Conservation (phyloP, 2,888 invertebrate species). For the Ceramica pisi region DNA sequence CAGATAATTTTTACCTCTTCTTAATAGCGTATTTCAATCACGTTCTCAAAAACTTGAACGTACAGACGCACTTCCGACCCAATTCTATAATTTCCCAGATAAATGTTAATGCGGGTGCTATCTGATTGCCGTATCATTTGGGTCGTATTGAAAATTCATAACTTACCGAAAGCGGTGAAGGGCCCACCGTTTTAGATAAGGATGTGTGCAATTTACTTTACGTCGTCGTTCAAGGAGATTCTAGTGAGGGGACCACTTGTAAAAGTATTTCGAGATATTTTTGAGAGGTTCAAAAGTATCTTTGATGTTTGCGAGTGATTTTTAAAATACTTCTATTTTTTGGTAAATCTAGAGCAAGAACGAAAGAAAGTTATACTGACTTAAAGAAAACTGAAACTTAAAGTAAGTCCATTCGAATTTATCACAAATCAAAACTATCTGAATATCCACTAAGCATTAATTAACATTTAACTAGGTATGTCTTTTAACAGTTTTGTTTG, state of each 20-base stretch:
- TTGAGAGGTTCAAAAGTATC: background rate
- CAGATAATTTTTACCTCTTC: background rate
- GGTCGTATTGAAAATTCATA: slow-evolving; percentile 80
- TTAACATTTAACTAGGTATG: too few relatives aligned
- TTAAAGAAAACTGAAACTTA: background rate
- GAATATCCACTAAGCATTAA: too few relatives aligned
- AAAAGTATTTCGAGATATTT: slow-evolving; percentile 28
- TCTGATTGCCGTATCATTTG: slow-evolving; percentile 71
- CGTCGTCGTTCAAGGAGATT: slow-evolving; percentile 65
- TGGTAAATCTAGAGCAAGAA: too few relatives aligned
- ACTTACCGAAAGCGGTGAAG: slow-evolving; percentile 73
- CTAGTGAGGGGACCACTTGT: slow-evolving; percentile 54
- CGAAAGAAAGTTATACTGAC: too few relatives aligned
- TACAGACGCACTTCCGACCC: slow-evolving; percentile 39
- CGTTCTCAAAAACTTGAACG: slow-evolving; percentile 48
- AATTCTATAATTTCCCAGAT: slow-evolving; percentile 63
- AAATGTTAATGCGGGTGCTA: slow-evolving; percentile 73
- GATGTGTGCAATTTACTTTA: slow-evolving; percentile 82
- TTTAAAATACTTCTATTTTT: background rate
- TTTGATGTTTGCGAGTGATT: background rate
- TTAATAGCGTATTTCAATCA: slow-evolving; percentile 39
- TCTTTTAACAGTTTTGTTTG: background rate
- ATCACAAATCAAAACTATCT: too few relatives aligned
- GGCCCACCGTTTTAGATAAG: slow-evolving; percentile 74
- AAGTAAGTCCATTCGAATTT: too few relatives aligned